Evolutionary conservation across 2,113 vertebrate genomes (phyloP), one percentile per base, ranked within the genome.

Genomic region (Tiliqua scincoides): DNA sequence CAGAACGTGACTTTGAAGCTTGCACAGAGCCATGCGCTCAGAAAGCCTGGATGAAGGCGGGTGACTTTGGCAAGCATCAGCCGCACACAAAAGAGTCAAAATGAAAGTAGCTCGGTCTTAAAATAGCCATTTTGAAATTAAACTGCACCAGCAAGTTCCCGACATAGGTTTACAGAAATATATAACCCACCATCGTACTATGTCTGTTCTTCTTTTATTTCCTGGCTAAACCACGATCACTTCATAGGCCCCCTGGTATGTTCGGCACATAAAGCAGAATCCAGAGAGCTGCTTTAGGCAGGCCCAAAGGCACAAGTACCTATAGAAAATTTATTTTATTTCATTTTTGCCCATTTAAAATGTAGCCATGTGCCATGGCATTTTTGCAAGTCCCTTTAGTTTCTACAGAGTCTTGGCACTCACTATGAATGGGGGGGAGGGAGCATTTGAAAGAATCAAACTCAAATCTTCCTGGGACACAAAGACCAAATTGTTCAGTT

Each of bases 111-210:
- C 77, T 23, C 3, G 1, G 12, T 21, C 59, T 72, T 52, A 52
- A 79, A 80, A 86, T 79, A 80, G 67, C 25, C 14, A 67, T 37
- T 65, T 52, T 4, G 8, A 86, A 86, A 80, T 62, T 79, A 79
- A 86, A 35, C 76, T 12, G 67, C 25, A 23, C 37, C 25, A 25
- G 35, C 67, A 43, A 62, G 77, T 86, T 86, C 70, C 77, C 25
- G 59, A 63, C 67, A 65, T 20, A 62, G 1, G 14, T 72, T 67
- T 85, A 61, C 48, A 71, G 11, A 43, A 48, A 57, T 79, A 43
- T 48, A 18, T 68, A 78, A 78, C 32, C 54, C 68, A 72, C 68
- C 37, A 2, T 30, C 27, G n/a, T 4, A 18, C 32, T 61, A 9
- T 67, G 10, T 75, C n/a, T 57, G 32, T 10, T 27, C 35, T 37